Conservation (phyloP, 2,113 vertebrate species). For the Tiliqua scincoides region DNA sequence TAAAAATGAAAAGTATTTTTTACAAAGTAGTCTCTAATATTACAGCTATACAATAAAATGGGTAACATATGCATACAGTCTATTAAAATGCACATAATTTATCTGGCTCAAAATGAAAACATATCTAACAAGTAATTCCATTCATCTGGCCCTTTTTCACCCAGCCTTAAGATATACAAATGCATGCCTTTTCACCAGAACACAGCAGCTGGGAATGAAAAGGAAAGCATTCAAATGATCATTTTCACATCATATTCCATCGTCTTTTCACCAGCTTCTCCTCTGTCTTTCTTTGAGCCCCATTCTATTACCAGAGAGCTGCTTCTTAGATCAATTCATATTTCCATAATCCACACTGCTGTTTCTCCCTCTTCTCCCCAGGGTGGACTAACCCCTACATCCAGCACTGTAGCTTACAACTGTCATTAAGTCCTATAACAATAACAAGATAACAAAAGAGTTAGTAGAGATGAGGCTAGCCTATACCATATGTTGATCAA, state of each 20-base stretch:
- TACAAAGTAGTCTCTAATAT: constrained; percentile 42
- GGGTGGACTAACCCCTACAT: constrained; percentile 95
- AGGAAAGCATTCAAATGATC: constrained; percentile 87
- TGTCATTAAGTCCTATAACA: constrained; percentile 96
- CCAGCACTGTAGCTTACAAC: constrained; percentile 94
- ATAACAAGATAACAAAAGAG: constrained; percentile 96
- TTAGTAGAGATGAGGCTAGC: constrained; percentile 85
- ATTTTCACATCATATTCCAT: constrained; percentile 91
- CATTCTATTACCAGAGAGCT: constrained; percentile 85
- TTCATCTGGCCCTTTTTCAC: constrained; percentile 79
- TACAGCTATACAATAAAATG: constrained; percentile 63
- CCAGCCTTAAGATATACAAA: constrained; percentile 85
- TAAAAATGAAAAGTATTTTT: constrained; percentile 46
- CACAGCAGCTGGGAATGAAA: constrained; percentile 94
- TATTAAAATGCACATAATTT: constrained; percentile 84
- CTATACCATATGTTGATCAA: constrained; percentile 93
- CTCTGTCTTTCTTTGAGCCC: constrained; percentile 91
- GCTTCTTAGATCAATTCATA: constrained; percentile 96
- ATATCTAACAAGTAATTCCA: constrained; percentile 80
- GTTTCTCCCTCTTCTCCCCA: constrained; percentile 88
- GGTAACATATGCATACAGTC: constrained; percentile 73
- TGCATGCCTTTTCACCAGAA: constrained; percentile 86
- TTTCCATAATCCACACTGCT: constrained; percentile 99
- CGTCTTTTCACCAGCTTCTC: constrained; percentile 86
- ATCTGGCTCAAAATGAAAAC: constrained; percentile 75